Base-by-base conservation (phyloP, 1,140 invertebrate species). In the Lethrus apterus region DNA sequence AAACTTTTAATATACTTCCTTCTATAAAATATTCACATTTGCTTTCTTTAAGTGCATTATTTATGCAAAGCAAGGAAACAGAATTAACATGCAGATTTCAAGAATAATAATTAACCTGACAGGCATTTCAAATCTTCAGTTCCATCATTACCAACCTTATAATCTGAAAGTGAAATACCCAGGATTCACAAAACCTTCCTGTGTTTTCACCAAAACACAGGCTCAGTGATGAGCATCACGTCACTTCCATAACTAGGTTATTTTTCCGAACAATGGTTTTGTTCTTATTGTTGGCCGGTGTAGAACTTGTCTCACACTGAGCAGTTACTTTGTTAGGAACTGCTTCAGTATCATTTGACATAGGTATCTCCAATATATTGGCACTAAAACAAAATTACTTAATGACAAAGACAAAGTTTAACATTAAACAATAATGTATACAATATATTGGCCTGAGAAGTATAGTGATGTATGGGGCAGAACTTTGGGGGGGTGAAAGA, bases 201-300 rank as follows among this genome's bases (percentile, higher is more conserved):
- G 46, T 29, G 48, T 41, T 44, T 13, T 44, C 32, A 34, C 21
- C 14, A 13, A 26, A 35, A 43, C 31, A 29, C 57, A 55, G 57
- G 56, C 42, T 44, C 26, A 26, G 52, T 38, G 51, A 52, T 50
- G 54, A 55, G 50, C 63, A 66, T 66, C 64, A 66, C 56, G 64
- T 66, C 48, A 66, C 64, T 54, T 66, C 64, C 64, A 66, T 66
- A 32, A 60, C 61, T 19, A 66, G 52, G 51, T 59, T 63, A 48
- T 59, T 66, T 51, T 66, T 66, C 19, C 57, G 55, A 23, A 59
- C 56, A 44, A 64, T 60, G 31, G 54, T 48, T 55, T 61, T 61
- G 26, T 51, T 58, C 44, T 63, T 61, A 36, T 56, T 62, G 48
- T 59, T 59, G 34, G 46, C 51, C 13, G 56, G 48, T 42, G 54